A percentile compares a stretch with the other conserved stretches of the same genome.
These are phyloP conservation scores for Phorcus lineatus DNA, from an alignment of 2,888 invertebrate genomes.

Conservation along the genomic window DNA sequence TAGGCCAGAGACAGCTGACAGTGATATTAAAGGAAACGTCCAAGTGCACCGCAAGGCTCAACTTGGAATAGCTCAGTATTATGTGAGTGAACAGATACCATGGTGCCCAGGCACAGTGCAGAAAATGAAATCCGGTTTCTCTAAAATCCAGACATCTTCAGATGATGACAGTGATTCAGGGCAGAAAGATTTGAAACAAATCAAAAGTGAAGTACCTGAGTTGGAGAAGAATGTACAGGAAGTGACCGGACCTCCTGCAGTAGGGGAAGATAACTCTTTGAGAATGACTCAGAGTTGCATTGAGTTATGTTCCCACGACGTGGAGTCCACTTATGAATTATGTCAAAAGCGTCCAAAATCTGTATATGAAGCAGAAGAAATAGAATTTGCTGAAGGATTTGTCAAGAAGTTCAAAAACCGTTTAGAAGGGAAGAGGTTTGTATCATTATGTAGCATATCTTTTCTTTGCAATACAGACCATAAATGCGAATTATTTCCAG, in stretches of 20 bases:
- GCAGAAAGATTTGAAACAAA: constrained; percentile 15
- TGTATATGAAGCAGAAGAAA: constrained; percentile 80
- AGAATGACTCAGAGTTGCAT: constrained; percentile 36
- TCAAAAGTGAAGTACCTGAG: not conserved
- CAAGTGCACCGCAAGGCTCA: constrained; percentile 32
- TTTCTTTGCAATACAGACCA: not conserved
- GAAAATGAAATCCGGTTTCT: constrained; percentile 77
- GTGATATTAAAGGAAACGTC: not conserved
- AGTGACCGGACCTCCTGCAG: not conserved
- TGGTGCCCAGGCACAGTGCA: constrained; percentile 84
- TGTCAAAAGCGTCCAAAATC: constrained; percentile 31
- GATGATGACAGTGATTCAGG: not conserved
- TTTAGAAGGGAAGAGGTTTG: constrained; percentile 79
- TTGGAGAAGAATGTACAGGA: not conserved
- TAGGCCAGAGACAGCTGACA: not conserved
- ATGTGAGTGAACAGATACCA: constrained; percentile 81
- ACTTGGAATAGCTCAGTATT: constrained; percentile 62
- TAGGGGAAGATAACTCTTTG: not conserved
- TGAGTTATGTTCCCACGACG: constrained; percentile 29
- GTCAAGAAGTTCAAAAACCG: constrained; percentile 81
- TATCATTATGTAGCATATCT: constrained; percentile 29
- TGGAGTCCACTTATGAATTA: constrained; percentile 22
- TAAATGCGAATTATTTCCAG: no score
- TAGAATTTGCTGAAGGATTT: constrained; percentile 82
- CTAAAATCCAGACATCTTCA: not conserved